These are phyloP conservation scores for Myotis planiceps DNA, from an alignment of 2,797 vertebrate genomes.

Conservation along the genomic window DNA sequence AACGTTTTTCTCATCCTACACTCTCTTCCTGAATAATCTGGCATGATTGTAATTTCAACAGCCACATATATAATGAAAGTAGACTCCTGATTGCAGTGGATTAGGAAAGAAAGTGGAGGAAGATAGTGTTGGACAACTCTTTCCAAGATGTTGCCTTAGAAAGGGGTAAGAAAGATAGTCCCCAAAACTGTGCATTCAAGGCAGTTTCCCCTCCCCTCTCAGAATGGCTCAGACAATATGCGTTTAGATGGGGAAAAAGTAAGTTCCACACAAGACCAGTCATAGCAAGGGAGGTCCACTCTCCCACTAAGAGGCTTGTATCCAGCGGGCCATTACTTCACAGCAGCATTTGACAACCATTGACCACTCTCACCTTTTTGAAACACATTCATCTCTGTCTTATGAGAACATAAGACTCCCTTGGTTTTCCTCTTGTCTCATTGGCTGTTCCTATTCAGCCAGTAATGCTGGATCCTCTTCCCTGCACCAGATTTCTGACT, in stretches of 20 bases:
- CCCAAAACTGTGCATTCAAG: neutral
- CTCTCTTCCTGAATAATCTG: neutral
- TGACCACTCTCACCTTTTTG: neutral
- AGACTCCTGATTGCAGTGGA: neutral
- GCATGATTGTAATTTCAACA: neutral
- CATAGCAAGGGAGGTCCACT: neutral
- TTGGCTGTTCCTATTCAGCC: neutral
- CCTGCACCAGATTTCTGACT: neutral
- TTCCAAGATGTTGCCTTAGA: neutral
- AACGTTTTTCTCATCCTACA: neutral
- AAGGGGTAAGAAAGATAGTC: neutral
- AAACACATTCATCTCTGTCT: neutral
- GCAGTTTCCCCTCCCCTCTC: neutral
- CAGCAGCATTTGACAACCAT: neutral
- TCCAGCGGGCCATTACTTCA: neutral
- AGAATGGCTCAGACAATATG: neutral
- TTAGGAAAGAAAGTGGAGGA: neutral
- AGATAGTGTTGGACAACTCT: neutral
- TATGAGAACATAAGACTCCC: neutral
- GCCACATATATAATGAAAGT: rapidly evolving
- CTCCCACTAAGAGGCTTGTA: neutral
- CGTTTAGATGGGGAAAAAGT: neutral
- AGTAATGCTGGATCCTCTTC: neutral
- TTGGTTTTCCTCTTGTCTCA: neutral
- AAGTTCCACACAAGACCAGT: neutral